Base-by-base conservation (phyloP, 2,113 vertebrate genomes). In the Rhineura floridana region DNA sequence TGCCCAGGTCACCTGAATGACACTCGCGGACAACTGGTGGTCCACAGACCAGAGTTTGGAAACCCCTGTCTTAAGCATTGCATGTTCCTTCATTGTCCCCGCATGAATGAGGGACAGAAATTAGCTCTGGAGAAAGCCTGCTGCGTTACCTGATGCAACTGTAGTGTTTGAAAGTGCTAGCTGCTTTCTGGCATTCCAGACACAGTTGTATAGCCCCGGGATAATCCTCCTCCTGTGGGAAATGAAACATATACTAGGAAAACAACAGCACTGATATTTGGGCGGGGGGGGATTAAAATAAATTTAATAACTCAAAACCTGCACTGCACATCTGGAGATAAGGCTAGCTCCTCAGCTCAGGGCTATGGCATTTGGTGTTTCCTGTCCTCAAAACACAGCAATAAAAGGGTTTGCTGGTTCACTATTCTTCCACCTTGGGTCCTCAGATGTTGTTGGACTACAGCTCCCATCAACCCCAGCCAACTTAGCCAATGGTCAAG, bases 131-230 rank as follows among this genome's bases (percentile, higher is more conserved):
- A 86, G n/a, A 62, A 86, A 33, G 81, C n/a, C 33, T 42, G 1
- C 67, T 63, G 80, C 15, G 76, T 85, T 96, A 99, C 99, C 99
- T 99, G 96, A 99, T 99, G 92, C 99, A 99, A 95, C 98, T 99
- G 95, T 99, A 99, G 97, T 99, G 99, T 96, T 98, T 99, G 95
- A 99, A 99, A 86, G 99, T 99, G 96, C 99, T 99, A 93, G 99
- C 99, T 62, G 99, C 99, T 93, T 99, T 98, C 94, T 99, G 99
- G 91, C 99, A 99, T 94, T 99, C 99, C 94, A 99, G 96, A 88
- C 99, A 99, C 72, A 99, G 96, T 93, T 99, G 99, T 95, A 99
- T 99, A 83, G 99, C 99, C 93, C 98, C 99, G 85, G 99, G 98
- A 91, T 99, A 99, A 95, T 99, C 99, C 95, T 99, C 99, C 93